These are phyloP conservation scores for Emesis furor DNA, from an alignment of 2,888 invertebrate species.

Conservation along the genomic window DNA sequence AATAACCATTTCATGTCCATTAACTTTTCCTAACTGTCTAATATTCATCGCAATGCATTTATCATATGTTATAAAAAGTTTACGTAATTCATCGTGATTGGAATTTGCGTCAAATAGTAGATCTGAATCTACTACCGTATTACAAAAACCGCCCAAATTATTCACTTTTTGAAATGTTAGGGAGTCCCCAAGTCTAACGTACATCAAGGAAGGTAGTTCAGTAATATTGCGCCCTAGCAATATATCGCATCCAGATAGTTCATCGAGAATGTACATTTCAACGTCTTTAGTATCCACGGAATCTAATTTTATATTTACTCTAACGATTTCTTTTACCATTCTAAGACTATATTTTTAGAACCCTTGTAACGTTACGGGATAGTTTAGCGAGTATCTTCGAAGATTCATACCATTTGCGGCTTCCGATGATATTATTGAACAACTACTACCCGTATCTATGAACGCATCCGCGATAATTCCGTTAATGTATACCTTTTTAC, in stretches of 20 bases:
- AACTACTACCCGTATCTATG: background rate
- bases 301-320: background rate
- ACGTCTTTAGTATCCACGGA: background rate
- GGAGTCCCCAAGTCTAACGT: background rate
- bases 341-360: background rate
- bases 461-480: background rate
- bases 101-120: slow-evolving; percentile 5
- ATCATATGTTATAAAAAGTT: slow-evolving; percentile 30
- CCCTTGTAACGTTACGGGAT: background rate
- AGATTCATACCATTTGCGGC: no score
- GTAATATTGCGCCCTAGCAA: slow-evolving; percentile 55
- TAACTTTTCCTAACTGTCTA: slow-evolving; percentile 19
- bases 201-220: slow-evolving; percentile 15
- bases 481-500: background rate
- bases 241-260: slow-evolving; percentile 55
- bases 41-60: slow-evolving; percentile 7
- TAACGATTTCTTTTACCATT: background rate
- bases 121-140: background rate
- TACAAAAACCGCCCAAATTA: no score
- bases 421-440: background rate
- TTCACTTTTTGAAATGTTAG: no score
- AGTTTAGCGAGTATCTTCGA: background rate
- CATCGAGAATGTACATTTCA: background rate
- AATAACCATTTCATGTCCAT: slow-evolving; percentile 20
- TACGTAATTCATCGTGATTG: slow-evolving; percentile 47